Percentiles rank a stretch among this genome's conserved stretches.
Conservation (phyloP, 2,888 invertebrate genomes). For the Drosophila koepferae region DNA sequence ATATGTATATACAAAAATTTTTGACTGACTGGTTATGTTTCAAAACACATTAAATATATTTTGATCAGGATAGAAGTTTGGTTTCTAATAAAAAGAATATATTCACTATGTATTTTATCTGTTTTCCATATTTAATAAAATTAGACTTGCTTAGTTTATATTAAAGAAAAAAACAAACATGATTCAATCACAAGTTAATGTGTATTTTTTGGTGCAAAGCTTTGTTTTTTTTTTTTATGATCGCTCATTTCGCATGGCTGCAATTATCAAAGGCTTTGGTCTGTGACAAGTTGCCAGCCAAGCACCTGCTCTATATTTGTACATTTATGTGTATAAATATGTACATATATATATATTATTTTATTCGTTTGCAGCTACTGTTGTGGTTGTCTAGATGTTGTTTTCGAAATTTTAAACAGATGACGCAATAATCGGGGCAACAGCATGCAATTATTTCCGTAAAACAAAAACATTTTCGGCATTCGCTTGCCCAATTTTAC, state of each 20-base stretch:
- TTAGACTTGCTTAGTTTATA: not conserved
- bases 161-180: not conserved
- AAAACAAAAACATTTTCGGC: constrained; percentile 49
- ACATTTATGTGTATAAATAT: constrained; percentile 1
- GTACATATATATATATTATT: constrained; percentile 4
- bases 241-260: constrained; percentile 47
- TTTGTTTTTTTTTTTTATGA: constrained; percentile 11
- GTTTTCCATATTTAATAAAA: not conserved
- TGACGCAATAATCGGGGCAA: constrained; percentile 57
- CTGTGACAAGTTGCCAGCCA: constrained; percentile 52
- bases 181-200: not conserved
- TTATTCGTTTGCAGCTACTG: constrained; percentile 34
- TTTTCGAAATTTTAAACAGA: constrained; percentile 55
- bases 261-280: constrained; percentile 56
- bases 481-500: constrained; percentile 51
- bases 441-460: constrained; percentile 65
- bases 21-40: no score
- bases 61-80: no score
- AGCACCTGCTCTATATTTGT: constrained; percentile 21
- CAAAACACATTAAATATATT: no score
- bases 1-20: no score
- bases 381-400: constrained; percentile 43
- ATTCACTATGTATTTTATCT: not conserved
- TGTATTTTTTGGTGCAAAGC: constrained; percentile 1
- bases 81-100: no score